Base-by-base conservation (phyloP, 2,113 vertebrate species). In the Thalassarche chlororhynchos region DNA sequence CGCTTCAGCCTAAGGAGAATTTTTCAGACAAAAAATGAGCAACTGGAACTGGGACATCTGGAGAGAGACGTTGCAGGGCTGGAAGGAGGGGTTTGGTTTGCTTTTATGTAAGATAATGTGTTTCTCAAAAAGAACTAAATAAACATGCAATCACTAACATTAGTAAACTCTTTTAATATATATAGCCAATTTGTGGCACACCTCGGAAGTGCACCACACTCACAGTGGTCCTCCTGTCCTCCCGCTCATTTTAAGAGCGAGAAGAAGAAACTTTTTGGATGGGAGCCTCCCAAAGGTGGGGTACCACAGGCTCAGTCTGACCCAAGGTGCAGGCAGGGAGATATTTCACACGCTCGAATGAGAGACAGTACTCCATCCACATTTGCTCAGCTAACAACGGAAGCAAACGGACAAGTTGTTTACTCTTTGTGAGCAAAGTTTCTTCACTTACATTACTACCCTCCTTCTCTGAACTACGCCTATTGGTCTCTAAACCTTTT, bases 101-200 rank as follows among this genome's bases (percentile, higher is more conserved):
- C 23, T 64, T 80, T 46, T 34, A 69, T 16, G 17, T 1, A 25
- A 74, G 16, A 69, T 2, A 55, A 55, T 0, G 0, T 3, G 5
- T 38, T 88, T 78, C 44, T 36, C 8, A 58, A 82, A 72, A 62
- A 47, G 25, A 12, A 46, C 7, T 24, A 38, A 79, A 66, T 6
- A 81, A 28, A 32, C 19, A 16, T 4, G 3, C 8, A 69, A 49
- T 42, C 18, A 40, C 7, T 52, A 85, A 40, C 14, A 38, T 16
- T 20, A 69, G 25, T 14, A 19, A 84, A 23, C 6, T 52, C 40
- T 38, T 34, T 52, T 12, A 51, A 23, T 21, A 49, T 7, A 26
- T 16, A 16, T 8, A 24, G 12, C 7, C 6, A 31, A 14, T n/a
- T 15, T 61, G 13, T 62, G 42, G 55, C 18, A 83, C 12, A 44